These are phyloP conservation scores for Nomada ruficornis DNA, from an alignment of 2,888 invertebrate species.

Conservation along the genomic window DNA sequence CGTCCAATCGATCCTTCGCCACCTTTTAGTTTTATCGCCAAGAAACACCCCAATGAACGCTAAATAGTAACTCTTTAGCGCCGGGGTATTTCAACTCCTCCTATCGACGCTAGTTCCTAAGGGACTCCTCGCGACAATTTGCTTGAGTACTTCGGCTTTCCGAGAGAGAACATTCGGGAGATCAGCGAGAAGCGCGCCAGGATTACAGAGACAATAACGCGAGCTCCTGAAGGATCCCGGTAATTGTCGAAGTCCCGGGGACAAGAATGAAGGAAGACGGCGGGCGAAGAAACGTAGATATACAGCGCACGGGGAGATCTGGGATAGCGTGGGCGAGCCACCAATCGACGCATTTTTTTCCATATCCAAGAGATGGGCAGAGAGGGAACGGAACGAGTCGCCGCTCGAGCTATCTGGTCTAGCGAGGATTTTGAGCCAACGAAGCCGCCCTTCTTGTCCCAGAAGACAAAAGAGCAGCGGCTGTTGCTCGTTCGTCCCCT, in stretches of 20 bases:
- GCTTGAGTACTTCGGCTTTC: constrained; percentile 13
- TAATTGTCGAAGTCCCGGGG: constrained; percentile 40
- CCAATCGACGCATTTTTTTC: constrained; percentile 53
- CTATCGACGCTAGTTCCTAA: neutral
- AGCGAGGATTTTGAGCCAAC: constrained; percentile 73
- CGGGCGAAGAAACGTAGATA: constrained; percentile 24
- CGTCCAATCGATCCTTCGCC: neutral
- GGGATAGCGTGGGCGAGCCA: neutral
- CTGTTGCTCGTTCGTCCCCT: constrained; percentile 75
- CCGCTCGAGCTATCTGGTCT: constrained; percentile 58
- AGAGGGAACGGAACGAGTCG: neutral
- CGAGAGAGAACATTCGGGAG: neutral
- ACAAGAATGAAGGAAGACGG: neutral
- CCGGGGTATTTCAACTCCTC: neutral
- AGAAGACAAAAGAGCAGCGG: constrained; percentile 80
- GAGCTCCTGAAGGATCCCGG: constrained; percentile 16
- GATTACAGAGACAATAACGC: constrained; percentile 44
- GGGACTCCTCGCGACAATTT: constrained; percentile 12
- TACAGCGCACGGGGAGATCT: constrained; percentile 16
- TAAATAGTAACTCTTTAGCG: neutral
- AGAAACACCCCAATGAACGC: too few relatives aligned
- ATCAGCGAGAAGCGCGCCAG: neutral
- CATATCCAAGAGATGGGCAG: constrained; percentile 34
- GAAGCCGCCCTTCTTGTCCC: constrained; percentile 76
- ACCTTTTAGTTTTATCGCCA: neutral